Evolutionary conservation across 2,888 invertebrate species (phyloP).

Genomic region (Synanthedon myopaeformis): DNA sequence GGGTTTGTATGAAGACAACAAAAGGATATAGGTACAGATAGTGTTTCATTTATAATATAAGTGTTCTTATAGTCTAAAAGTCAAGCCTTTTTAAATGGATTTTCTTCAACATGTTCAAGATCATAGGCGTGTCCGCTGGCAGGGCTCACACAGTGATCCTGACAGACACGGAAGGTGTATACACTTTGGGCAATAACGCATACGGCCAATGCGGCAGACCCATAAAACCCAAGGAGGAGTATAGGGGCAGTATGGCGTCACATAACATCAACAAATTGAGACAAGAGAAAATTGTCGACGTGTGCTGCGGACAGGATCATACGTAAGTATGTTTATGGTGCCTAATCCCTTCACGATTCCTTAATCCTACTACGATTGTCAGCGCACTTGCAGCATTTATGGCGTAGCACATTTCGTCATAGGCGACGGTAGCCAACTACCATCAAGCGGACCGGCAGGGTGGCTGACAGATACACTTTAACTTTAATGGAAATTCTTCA

Average conservation of each 20-base stretch:
- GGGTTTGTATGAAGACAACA: too few relatives aligned
- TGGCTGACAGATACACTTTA: too few relatives aligned
- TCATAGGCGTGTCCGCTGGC: slow-evolving; percentile 78
- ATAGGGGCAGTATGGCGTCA: slow-evolving; percentile 74
- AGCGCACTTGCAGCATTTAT: too few relatives aligned
- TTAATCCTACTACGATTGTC: too few relatives aligned
- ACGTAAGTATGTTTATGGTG: slow-evolving; percentile 57
- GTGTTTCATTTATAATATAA: too few relatives aligned
- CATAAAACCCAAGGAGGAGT: slow-evolving; percentile 82
- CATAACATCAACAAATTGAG: slow-evolving; percentile 75
- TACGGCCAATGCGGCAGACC: slow-evolving; percentile 94
- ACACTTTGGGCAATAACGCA: slow-evolving; percentile 89
- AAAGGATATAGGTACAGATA: too few relatives aligned
- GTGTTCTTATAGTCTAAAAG: neutral
- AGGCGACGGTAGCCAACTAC: too few relatives aligned
- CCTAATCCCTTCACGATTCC: too few relatives aligned
- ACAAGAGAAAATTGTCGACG: slow-evolving; percentile 72
- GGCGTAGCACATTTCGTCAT: too few relatives aligned
- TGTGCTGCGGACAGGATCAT: slow-evolving; percentile 94
- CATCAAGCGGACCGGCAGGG: too few relatives aligned
- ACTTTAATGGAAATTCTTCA: too few relatives aligned
- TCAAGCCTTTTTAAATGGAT: neutral
- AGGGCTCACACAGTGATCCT: slow-evolving; percentile 87
- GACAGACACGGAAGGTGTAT: slow-evolving; percentile 83
- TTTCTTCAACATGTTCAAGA: slow-evolving; percentile 18